A percentile compares a stretch with the other conserved stretches of the same genome.
phyloP scores from a whole-genome alignment of 2,797 vertebrate species.

The Momotus momota region DNA sequence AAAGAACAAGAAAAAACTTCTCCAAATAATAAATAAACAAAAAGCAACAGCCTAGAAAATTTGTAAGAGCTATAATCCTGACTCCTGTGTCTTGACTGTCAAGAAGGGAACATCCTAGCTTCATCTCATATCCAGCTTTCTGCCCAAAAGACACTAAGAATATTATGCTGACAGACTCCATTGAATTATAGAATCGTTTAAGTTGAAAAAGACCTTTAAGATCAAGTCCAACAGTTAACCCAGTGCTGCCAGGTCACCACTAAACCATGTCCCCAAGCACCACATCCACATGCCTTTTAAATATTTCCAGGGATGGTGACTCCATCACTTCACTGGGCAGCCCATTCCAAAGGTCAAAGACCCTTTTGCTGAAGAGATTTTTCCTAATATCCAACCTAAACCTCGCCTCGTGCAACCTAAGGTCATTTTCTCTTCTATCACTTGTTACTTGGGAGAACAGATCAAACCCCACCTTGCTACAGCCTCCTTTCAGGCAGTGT shows the following conservation, averaged over 20 bases:
- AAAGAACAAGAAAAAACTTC: neutral
- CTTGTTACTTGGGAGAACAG: neutral
- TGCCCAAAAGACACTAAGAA: neutral
- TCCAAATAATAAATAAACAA: neutral
- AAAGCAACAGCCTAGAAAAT: neutral
- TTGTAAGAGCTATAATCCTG: neutral
- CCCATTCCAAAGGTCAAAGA: neutral
- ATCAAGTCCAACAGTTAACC: neutral
- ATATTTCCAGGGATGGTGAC: neutral
- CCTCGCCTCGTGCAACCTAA: neutral
- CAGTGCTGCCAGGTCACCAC: neutral
- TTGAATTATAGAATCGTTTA: neutral
- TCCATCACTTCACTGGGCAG: neutral
- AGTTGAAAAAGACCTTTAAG: neutral
- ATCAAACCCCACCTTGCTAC: neutral
- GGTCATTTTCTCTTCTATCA: neutral
- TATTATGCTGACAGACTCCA: neutral
- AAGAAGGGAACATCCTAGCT: neutral
- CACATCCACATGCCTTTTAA: neutral
- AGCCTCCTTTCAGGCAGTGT: neutral
- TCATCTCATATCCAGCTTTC: neutral
- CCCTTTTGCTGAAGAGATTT: accelerated
- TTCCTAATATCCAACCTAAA: neutral
- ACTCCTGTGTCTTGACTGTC: neutral
- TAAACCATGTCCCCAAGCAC: neutral